Base-by-base conservation (phyloP, 1,140 invertebrate genomes). In the Musca vetustissima region DNA sequence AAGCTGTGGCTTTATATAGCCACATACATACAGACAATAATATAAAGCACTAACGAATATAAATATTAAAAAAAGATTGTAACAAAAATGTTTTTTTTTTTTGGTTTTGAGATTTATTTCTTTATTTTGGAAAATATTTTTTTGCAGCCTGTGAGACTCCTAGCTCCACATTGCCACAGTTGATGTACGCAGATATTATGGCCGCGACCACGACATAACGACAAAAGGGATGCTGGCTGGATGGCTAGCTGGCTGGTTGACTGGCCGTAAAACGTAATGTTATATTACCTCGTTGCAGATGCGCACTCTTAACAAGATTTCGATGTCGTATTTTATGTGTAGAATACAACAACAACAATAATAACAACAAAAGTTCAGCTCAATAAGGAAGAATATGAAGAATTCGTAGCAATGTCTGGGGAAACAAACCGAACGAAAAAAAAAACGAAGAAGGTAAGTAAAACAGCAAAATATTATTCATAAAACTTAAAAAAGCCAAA, bases 211-310 rank as follows among this genome's bases (percentile, higher is more conserved):
- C 4, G 55, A n/a, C 53, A 55, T 55, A 24, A 24, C 55, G 32
- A 36, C 36, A 43, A 43, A 43, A 43, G 36, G 36, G 36, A 43
- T 43, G 11, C 36, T 43, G 36, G 11, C 36, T 11, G 36, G n/a
- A n/a, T n/a, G n/a, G n/a, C n/a, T n/a, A n/a, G n/a, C n/a, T n/a
- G n/a, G n/a, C n/a, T n/a, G n/a, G n/a, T n/a, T n/a, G n/a, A n/a
- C 36, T 43, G 36, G 11, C 36, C 36, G 36, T 43, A 43, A 43
- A 43, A 43, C 36, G 36, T 43, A 61, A 61, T 36, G 32, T 61
- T 61, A 61, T 61, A 61, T 61, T 61, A 61, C 57, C 57, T 61
- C 36, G 32, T 61, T 61, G 57, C 32, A 61, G 57, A 61, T 61
- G 57, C 57, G 36, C 36, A 43, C 36, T 43, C 36, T 61, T 61